Base-by-base conservation (phyloP, 2,888 invertebrate genomes). In the Apoda limacodes region DNA sequence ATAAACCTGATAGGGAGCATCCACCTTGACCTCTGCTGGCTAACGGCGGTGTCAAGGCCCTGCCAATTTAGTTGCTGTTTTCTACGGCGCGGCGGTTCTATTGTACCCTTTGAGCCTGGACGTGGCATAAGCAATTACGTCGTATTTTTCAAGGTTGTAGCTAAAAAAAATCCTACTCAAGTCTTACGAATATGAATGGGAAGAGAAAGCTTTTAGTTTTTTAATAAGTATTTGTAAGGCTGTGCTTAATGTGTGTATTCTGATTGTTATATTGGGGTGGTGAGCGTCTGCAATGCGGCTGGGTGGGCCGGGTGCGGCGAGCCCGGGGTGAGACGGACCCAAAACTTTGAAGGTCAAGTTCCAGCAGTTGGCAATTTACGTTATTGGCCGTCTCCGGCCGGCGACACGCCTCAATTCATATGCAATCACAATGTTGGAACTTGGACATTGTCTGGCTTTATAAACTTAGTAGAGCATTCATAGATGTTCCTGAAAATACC, bases 261-360 rank as follows among this genome's bases (percentile, higher is more conserved):
- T n/a, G n/a, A n/a, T n/a, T n/a, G n/a, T n/a, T n/a, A n/a, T n/a
- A n/a, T n/a, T n/a, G n/a, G n/a, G n/a, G n/a, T n/a, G n/a, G n/a
- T n/a, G n/a, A n/a, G n/a, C 58, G 59, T 61, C 78, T 75, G 78
- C 78, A 78, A 62, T 76, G 76, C 78, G 75, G 74, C 55, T 41
- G 45, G 56, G 52, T 52, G 52, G 49, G 50, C 42, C 48, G 48
- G 45, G 40, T 39, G 37, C 42, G 46, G 42, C 37, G 38, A 38
- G 48, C 43, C 46, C 48, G 51, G 57, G 55, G 7, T 6, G 17
- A 17, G 17, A 17, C 17, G 5, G 58, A 43, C 60, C 58, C 55
- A 60, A 59, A 68, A 69, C 63, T 69, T 71, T 63, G 60, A 74
- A 75, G 75, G 75, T 72, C 71, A 72, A 66, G 63, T 60, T 63